phyloP scores from a whole-genome alignment of 2,888 invertebrate genomes.

The Apamea monoglypha region DNA sequence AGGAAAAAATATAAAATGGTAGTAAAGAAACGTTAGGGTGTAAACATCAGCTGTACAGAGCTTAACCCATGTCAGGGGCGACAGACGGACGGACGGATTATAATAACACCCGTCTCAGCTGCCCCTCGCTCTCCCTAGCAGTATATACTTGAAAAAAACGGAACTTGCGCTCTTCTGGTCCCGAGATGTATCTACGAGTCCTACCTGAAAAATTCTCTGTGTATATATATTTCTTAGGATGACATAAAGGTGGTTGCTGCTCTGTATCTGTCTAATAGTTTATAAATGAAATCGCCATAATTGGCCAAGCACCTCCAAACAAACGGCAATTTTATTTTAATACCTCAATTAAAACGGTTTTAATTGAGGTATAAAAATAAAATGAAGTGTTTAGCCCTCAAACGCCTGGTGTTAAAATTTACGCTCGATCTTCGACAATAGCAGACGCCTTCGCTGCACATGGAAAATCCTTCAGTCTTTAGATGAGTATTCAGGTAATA shows the following conservation, averaged over 20 bases:
- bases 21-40: constrained; percentile 60
- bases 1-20: constrained; percentile 56
- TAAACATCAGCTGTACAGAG: constrained; percentile 71
- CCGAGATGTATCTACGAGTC: constrained; percentile 5
- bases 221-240: neutral
- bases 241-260: too few species aligned
- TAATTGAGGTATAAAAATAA: neutral
- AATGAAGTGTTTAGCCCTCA: too few species aligned
- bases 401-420: neutral
- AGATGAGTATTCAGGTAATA: neutral
- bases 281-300: neutral
- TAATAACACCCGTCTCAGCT: constrained; percentile 72
- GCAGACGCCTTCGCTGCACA: neutral
- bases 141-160: constrained; percentile 40
- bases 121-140: constrained; percentile 40
- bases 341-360: neutral
- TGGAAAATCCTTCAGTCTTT: neutral
- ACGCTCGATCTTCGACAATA: neutral
- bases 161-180: constrained; percentile 10
- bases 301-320: neutral
- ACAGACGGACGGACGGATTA: constrained; percentile 78
- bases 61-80: constrained; percentile 76
- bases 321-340: neutral
- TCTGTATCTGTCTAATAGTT: neutral
- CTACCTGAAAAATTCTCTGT: neutral